Evolutionary conservation across 2,797 vertebrate genomes (phyloP).

Genomic region (Poecilia wingei): DNA sequence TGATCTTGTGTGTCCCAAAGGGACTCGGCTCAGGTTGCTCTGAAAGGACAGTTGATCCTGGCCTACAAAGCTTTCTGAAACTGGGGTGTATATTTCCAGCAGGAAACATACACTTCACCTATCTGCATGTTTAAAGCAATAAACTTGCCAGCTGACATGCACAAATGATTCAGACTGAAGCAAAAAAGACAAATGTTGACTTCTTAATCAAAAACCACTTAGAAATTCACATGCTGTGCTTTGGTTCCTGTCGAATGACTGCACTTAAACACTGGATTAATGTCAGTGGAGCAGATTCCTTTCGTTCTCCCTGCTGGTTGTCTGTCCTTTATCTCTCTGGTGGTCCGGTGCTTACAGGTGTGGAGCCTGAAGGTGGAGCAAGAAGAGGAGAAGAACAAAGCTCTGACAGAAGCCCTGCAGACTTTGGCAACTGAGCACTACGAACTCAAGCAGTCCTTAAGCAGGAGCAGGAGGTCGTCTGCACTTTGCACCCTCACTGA

Average conservation of each 20-base stretch:
- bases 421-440: constrained; percentile 87
- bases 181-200: constrained; percentile 26
- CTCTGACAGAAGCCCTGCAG: constrained; percentile 91
- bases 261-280: background rate
- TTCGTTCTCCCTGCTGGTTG: background rate
- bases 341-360: constrained; percentile 77
- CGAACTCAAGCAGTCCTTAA: constrained; percentile 86
- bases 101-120: constrained; percentile 68
- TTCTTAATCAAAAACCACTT: constrained; percentile 25
- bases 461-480: constrained; percentile 77
- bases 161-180: constrained; percentile 1
- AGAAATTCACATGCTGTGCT: background rate
- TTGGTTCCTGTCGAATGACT: background rate
- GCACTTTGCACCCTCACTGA: constrained; percentile 83
- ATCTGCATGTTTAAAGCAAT: constrained; percentile 56
- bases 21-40: constrained; percentile 70
- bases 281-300: background rate
- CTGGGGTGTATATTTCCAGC: constrained; percentile 74
- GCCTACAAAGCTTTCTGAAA: constrained; percentile 47
- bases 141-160: constrained; percentile 38
- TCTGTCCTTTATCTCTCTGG: constrained; percentile 9
- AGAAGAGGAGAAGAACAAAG: constrained; percentile 92
- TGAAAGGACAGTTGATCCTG: constrained; percentile 68
- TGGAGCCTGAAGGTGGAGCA: constrained; percentile 91
- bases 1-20: constrained; percentile 57